Percentiles rank a stretch among this genome's conserved stretches.
These are phyloP conservation scores for Propithecus coquereli DNA, from an alignment of 2,113 vertebrate genomes.

Conservation along the genomic window DNA sequence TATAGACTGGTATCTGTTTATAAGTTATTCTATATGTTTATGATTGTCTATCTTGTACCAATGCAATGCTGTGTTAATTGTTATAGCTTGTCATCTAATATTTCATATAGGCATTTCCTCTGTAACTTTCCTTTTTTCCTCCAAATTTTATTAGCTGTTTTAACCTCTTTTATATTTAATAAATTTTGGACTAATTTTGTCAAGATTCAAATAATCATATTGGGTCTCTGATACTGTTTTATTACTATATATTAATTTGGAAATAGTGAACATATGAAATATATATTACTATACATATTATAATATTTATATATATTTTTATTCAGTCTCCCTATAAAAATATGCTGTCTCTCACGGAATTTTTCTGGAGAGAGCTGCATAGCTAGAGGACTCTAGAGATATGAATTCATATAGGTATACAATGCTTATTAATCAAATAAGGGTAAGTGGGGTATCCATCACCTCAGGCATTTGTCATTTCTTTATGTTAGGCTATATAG, in stretches of 20 bases:
- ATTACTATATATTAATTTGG: conserved; percentile 21
- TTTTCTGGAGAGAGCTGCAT: too few species aligned
- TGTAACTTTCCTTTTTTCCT: not conserved
- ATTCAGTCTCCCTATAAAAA: not conserved
- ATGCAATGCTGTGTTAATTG: not conserved
- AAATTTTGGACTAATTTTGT: conserved; percentile 11
- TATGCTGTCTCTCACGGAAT: not conserved
- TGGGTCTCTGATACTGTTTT: not conserved
- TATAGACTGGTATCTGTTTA: not conserved
- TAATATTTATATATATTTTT: not conserved
- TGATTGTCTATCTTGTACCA: not conserved
- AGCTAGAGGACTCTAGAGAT: too few species aligned
- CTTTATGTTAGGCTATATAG: too few species aligned
- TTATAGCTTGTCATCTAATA: not conserved
- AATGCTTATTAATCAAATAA: too few species aligned
- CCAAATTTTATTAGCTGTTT: not conserved
- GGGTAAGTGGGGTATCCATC: too few species aligned
- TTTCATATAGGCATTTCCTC: not conserved
- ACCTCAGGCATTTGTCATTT: too few species aligned
- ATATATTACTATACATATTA: not conserved
- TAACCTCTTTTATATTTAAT: not conserved
- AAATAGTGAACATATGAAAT: conserved; percentile 12
- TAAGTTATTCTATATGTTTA: not conserved
- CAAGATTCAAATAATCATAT: not conserved
- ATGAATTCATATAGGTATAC: too few species aligned